A percentile compares a stretch with the other conserved stretches of the same genome.
phyloP scores from a whole-genome alignment of 2,888 invertebrate species.

The Heteromurus nitidus region DNA sequence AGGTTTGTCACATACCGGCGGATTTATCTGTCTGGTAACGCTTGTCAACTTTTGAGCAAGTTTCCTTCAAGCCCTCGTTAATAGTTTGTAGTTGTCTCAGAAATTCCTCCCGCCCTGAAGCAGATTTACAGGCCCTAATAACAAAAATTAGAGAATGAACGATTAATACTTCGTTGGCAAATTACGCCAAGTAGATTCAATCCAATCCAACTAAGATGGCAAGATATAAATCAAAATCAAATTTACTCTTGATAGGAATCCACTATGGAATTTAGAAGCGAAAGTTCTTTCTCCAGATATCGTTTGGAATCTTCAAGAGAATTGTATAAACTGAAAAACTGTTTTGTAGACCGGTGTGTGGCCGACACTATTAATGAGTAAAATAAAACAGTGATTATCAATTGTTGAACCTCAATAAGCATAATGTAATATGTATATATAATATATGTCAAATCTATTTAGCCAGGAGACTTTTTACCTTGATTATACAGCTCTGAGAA shows the following conservation, averaged over 20 bases:
- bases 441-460: background rate
- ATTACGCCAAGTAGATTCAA: too few species aligned
- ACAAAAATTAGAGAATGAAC: background rate
- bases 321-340: slow-evolving; percentile 97
- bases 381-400: too few species aligned
- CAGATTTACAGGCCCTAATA: slow-evolving; percentile 63
- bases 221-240: slow-evolving; percentile 58
- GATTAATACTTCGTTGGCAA: too few species aligned
- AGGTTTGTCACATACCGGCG: slow-evolving; percentile 63
- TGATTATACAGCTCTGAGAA: slow-evolving; percentile 97
- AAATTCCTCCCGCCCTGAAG: slow-evolving; percentile 71
- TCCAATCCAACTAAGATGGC: background rate
- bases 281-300: slow-evolving; percentile 93
- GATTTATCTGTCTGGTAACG: slow-evolving; percentile 67
- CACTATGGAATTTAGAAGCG: slow-evolving; percentile 89
- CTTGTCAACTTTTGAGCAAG: slow-evolving; percentile 70
- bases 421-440: background rate
- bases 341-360: slow-evolving; percentile 97
- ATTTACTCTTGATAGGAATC: slow-evolving; percentile 90
- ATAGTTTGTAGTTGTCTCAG: slow-evolving; percentile 68
- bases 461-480: too few species aligned
- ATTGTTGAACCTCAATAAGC: too few species aligned
- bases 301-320: slow-evolving; percentile 94
- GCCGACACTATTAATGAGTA: slow-evolving; percentile 96
- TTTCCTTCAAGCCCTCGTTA: slow-evolving; percentile 71